phyloP scores from a whole-genome alignment of 2,113 vertebrate genomes.

The Neogobius melanostomus region DNA sequence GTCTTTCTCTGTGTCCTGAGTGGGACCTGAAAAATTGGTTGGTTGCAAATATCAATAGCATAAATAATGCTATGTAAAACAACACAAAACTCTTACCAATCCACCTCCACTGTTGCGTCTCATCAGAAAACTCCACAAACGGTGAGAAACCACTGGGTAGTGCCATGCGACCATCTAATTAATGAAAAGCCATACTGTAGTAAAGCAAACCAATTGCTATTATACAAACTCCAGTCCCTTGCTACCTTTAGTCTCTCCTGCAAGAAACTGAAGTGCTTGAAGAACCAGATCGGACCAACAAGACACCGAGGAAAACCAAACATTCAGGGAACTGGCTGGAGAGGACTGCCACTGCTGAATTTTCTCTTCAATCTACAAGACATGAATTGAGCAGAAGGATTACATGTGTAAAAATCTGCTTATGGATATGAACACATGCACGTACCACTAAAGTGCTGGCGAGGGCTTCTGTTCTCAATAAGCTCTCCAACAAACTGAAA shows the following conservation, averaged over 20 bases:
- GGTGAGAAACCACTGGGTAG: conserved; percentile 87
- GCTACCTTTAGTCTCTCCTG: conserved; percentile 89
- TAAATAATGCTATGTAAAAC: background rate
- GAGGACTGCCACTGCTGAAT: conserved; percentile 91
- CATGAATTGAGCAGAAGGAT: background rate
- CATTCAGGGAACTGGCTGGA: conserved; percentile 89
- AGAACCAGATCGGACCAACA: conserved; percentile 95
- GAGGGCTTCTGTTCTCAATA: conserved; percentile 84
- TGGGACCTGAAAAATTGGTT: conserved; percentile 74
- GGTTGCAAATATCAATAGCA: background rate
- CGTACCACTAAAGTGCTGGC: conserved; percentile 85
- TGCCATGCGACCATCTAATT: conserved; percentile 76
- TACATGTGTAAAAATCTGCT: background rate
- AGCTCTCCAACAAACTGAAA: conserved; percentile 90
- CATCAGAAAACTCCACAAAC: conserved; percentile 91
- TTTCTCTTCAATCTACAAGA: conserved; percentile 89
- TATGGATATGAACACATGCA: background rate
- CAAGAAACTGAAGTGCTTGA: conserved; percentile 89
- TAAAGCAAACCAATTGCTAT: background rate
- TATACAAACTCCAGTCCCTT: conserved; percentile 15
- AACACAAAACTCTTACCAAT: conserved; percentile 77
- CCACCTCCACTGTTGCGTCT: conserved; percentile 93
- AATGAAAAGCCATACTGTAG: background rate
- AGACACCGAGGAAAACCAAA: conserved; percentile 88
- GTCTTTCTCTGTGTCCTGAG: conserved; percentile 90